phyloP scores from a whole-genome alignment of 2,797 vertebrate genomes.

The Chaetodon trifasciatus region DNA sequence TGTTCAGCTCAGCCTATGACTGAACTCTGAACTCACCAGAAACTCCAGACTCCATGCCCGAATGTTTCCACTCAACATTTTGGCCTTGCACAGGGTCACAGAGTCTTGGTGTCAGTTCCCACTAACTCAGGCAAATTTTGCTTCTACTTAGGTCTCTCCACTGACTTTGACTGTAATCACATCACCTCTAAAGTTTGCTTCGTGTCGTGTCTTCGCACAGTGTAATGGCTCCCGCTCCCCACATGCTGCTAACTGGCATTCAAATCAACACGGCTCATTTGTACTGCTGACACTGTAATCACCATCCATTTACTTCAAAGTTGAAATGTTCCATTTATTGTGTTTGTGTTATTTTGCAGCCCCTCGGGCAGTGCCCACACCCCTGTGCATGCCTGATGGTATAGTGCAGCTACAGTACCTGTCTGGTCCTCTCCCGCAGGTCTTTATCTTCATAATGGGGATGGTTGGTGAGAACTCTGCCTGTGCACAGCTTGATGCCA shows the following conservation, averaged over 20 bases:
- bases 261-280: not conserved
- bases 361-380: constrained; percentile 12
- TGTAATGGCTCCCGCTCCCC: not conserved
- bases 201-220: not conserved
- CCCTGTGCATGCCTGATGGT: constrained; percentile 12
- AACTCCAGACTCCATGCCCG: not conserved
- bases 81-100: not conserved
- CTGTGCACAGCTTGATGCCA: constrained; percentile 97
- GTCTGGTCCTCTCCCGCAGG: constrained; percentile 94
- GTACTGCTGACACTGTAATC: constrained; percentile 8
- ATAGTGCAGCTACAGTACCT: constrained; percentile 82
- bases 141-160: not conserved
- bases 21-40: not conserved
- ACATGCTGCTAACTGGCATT: constrained; percentile 2
- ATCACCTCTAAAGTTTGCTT: not conserved
- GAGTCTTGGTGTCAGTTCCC: not conserved
- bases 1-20: not conserved
- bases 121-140: too few relatives aligned
- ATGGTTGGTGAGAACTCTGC: constrained; percentile 95
- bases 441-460: constrained; percentile 97
- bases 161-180: not conserved
- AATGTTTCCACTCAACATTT: not conserved
- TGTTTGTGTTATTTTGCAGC: constrained; percentile 24
- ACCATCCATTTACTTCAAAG: constrained; percentile 18
- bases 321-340: constrained; percentile 13